These are phyloP conservation scores for Tryphoninae sp. DNA, from an alignment of 2,888 invertebrate genomes.

Conservation along the genomic window DNA sequence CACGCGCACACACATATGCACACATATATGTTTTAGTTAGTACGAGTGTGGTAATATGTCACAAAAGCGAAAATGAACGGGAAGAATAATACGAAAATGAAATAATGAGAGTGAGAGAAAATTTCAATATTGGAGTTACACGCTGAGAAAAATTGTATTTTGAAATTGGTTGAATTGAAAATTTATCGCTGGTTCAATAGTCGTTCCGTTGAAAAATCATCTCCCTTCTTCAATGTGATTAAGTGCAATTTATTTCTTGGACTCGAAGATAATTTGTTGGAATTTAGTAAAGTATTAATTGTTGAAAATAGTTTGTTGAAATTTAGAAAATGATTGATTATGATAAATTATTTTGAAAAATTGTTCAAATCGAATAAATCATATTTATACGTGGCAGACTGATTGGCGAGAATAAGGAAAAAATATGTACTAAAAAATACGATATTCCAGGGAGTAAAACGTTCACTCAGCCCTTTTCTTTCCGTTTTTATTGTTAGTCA, in stretches of 20 bases:
- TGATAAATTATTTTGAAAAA: no score
- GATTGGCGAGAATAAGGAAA: background rate
- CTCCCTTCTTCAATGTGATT: no score
- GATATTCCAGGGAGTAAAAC: background rate
- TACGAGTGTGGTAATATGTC: constrained; percentile 38
- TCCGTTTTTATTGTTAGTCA: background rate
- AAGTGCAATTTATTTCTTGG: no score
- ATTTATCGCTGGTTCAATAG: no score
- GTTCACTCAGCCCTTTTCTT: background rate
- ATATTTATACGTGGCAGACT: no score
- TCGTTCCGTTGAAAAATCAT: no score
- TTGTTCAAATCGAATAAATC: no score
- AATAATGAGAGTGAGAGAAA: constrained; percentile 1
- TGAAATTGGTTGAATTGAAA: no score
- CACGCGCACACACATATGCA: background rate
- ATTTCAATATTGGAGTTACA: background rate
- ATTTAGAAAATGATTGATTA: no score
- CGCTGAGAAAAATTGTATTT: background rate
- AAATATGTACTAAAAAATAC: background rate
- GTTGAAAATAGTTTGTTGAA: no score
- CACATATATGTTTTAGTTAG: constrained; percentile 14
- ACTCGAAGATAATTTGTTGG: no score
- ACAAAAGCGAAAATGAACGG: constrained; percentile 16
- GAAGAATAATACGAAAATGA: background rate
- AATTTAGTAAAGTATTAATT: no score